A percentile compares a stretch with the other conserved stretches of the same genome.
Conservation (phyloP, 2,888 invertebrate species). For the Oasisia sp. region DNA sequence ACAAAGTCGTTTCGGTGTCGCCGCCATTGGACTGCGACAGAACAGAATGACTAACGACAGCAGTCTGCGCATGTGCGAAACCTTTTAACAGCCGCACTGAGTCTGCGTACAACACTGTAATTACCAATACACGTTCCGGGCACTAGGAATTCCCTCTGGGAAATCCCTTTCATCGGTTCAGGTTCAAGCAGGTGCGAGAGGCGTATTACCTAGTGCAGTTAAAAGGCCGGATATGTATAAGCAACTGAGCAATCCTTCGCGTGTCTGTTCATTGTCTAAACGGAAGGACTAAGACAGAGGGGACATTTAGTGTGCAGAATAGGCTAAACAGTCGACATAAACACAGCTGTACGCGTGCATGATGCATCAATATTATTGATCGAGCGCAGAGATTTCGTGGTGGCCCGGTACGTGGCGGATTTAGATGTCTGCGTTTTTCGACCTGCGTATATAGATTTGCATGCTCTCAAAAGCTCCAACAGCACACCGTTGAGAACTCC, state of each 20-base stretch:
- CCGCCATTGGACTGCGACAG: conserved; percentile 37
- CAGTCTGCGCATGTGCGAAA: conserved; percentile 36
- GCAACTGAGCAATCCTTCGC: not conserved
- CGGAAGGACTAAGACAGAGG: not conserved
- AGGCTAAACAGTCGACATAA: not conserved
- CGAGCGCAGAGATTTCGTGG: not conserved
- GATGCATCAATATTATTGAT: not conserved
- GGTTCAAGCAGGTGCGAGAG: conserved; percentile 3
- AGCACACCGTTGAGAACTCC: too few species aligned
- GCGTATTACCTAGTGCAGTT: conserved; percentile 4
- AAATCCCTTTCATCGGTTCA: conserved; percentile 28
- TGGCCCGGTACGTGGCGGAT: not conserved
- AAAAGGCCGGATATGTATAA: not conserved
- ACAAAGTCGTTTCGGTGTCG: conserved; percentile 40
- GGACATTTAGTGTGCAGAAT: not conserved
- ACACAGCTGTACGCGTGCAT: not conserved
- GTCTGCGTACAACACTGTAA: conserved; percentile 35
- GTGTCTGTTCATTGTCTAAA: not conserved
- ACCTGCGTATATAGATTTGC: too few species aligned
- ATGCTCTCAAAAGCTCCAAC: too few species aligned
- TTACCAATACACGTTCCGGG: conserved; percentile 25
- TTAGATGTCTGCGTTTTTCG: not conserved
- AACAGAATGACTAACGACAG: conserved; percentile 30
- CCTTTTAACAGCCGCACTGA: conserved; percentile 36
- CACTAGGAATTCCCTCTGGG: conserved; percentile 28